These are phyloP conservation scores for Spatulosminthurus flaviceps DNA, from an alignment of 2,888 invertebrate species.

Conservation along the genomic window DNA sequence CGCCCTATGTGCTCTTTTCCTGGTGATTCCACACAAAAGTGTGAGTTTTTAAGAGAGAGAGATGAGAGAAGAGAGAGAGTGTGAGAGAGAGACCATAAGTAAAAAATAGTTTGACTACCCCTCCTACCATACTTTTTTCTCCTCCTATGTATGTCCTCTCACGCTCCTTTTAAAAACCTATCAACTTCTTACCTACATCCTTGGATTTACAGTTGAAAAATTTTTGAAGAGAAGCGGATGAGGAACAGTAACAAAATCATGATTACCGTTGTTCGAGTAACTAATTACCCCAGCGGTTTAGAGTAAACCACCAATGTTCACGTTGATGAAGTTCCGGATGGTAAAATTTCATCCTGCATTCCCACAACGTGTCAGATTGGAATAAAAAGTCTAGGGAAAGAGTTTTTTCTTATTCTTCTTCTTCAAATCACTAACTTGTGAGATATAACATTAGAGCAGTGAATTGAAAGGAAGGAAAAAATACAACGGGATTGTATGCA, in stretches of 20 bases:
- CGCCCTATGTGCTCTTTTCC: neutral
- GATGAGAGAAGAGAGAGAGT: neutral
- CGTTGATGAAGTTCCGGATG: slow-evolving; percentile 24
- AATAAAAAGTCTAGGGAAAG: neutral
- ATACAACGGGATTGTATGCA: neutral
- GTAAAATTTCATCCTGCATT: slow-evolving; percentile 38
- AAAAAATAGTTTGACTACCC: slow-evolving; percentile 18
- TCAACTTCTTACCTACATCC: neutral
- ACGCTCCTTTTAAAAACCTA: neutral
- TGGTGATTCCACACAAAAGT: neutral
- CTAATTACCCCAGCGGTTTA: slow-evolving; percentile 42
- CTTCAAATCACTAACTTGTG: neutral
- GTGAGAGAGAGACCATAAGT: neutral
- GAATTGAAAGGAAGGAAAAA: neutral
- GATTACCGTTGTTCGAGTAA: slow-evolving; percentile 36
- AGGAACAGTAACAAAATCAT: slow-evolving; percentile 16
- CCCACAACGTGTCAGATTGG: neutral
- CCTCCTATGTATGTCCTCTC: neutral
- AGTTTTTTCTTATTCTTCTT: neutral
- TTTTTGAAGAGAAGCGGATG: neutral
- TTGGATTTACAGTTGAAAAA: neutral
- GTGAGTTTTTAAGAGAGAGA: neutral
- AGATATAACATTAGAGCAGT: neutral
- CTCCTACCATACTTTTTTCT: neutral
- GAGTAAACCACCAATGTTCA: slow-evolving; percentile 21